Percentiles rank a stretch among this genome's conserved stretches.
Conservation (phyloP, 2,113 vertebrate species). For the Nicator chloris region DNA sequence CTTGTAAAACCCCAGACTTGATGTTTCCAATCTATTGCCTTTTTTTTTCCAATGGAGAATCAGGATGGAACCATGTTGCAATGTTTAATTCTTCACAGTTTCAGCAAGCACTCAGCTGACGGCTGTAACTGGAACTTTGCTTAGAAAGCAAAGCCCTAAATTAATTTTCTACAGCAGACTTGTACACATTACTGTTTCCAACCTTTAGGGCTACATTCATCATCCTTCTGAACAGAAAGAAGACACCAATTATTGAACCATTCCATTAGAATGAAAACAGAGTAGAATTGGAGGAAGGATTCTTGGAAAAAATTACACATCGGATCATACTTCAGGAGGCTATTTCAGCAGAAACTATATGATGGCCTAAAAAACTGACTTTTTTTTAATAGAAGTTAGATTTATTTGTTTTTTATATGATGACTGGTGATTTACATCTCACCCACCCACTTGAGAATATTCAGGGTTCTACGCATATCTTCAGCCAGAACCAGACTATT, state of each 20-base stretch:
- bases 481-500: slow-evolving; percentile 1
- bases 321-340: neutral
- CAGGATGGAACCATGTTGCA: neutral
- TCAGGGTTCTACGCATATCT: slow-evolving; percentile 7
- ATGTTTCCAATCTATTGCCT: neutral
- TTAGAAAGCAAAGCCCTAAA: slow-evolving; percentile 40
- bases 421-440: slow-evolving; percentile 34
- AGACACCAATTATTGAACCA: neutral
- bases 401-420: slow-evolving; percentile 40
- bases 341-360: neutral
- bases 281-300: neutral
- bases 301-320: neutral
- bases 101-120: neutral
- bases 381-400: neutral
- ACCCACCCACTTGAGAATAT: slow-evolving; percentile 21
- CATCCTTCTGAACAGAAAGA: slow-evolving; percentile 20
- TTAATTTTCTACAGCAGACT: neutral
- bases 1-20: neutral
- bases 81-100: neutral
- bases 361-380: neutral
- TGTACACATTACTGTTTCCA: slow-evolving; percentile 12
- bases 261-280: neutral
- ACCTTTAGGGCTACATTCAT: slow-evolving; percentile 34
- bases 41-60: neutral
- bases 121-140: slow-evolving; percentile 8